A percentile compares a stretch with the other conserved stretches of the same genome.
Conservation (phyloP, 2,113 vertebrate genomes). For the Tychaedon coryphoeus region DNA sequence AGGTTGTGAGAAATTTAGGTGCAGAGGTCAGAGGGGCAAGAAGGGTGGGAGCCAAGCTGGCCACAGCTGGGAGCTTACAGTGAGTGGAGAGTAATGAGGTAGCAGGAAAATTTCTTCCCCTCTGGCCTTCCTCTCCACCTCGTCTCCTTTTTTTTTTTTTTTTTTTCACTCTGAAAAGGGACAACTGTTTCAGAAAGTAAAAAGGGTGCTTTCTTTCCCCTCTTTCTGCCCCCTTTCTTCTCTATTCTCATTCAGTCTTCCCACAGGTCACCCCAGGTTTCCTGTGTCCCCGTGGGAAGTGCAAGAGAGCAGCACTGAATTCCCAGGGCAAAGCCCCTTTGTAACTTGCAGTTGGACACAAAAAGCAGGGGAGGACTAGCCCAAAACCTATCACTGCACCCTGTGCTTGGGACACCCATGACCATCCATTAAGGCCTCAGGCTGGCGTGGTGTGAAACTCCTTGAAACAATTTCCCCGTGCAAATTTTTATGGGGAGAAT, state of each 20-base stretch:
- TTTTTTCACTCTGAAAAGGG: neutral
- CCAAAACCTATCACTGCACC: neutral
- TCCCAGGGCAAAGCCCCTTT: neutral
- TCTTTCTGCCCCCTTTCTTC: neutral
- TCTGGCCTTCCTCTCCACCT: neutral
- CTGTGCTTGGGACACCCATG: neutral
- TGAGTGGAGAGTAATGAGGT: conserved; percentile 12
- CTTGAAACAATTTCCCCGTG: neutral
- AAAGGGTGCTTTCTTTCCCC: neutral
- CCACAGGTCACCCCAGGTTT: neutral
- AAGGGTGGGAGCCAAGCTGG: neutral
- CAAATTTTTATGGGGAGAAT: neutral
- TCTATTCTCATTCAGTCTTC: neutral
- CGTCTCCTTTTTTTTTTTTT: neutral
- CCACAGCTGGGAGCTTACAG: neutral
- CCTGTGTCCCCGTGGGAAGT: fast-evolving
- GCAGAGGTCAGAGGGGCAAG: neutral
- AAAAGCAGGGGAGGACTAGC: neutral
- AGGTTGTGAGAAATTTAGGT: neutral
- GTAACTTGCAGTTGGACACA: fast-evolving
- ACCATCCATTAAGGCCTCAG: neutral
- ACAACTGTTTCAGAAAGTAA: neutral
- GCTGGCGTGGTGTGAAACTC: neutral
- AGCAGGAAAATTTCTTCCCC: conserved; percentile 26
- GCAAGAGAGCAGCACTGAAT: neutral